Conservation (phyloP, 2,888 invertebrate species). For the Dioctria rufipes region DNA sequence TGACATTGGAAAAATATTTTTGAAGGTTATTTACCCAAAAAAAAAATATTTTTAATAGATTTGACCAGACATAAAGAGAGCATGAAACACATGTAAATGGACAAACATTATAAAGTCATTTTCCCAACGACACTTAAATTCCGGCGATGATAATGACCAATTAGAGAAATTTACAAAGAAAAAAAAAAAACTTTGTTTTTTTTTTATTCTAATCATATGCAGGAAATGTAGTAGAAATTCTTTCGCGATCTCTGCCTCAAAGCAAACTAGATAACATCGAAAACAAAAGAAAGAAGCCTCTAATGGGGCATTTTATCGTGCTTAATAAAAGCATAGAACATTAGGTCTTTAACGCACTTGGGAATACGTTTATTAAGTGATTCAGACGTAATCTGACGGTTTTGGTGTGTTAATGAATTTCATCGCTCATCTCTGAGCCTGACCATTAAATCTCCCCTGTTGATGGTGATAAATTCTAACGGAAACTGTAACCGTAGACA, state of each 20-base stretch:
- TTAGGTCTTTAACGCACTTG: too few species aligned
- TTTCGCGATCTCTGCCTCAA: too few species aligned
- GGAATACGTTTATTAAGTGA: too few species aligned
- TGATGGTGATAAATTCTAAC: conserved; percentile 28
- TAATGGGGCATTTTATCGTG: background rate
- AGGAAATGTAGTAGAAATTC: too few species aligned
- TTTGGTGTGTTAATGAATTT: conserved; percentile 6
- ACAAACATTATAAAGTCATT: background rate
- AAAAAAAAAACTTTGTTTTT: too few species aligned
- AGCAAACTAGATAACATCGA: too few species aligned
- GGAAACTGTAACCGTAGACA: conserved; percentile 11
- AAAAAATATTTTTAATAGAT: too few species aligned
- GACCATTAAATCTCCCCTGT: background rate
- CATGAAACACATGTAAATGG: background rate
- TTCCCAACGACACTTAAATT: background rate
- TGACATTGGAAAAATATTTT: conserved; percentile 20
- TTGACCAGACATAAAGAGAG: background rate
- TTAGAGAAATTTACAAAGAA: too few species aligned
- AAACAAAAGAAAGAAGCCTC: too few species aligned
- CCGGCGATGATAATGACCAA: background rate
- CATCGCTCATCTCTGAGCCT: background rate
- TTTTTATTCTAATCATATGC: too few species aligned
- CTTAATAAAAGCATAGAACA: too few species aligned
- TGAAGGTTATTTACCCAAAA: background rate
- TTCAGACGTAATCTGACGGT: too few species aligned